Base-by-base conservation (phyloP, 2,888 invertebrate genomes). In the Stomorhina lunata region DNA sequence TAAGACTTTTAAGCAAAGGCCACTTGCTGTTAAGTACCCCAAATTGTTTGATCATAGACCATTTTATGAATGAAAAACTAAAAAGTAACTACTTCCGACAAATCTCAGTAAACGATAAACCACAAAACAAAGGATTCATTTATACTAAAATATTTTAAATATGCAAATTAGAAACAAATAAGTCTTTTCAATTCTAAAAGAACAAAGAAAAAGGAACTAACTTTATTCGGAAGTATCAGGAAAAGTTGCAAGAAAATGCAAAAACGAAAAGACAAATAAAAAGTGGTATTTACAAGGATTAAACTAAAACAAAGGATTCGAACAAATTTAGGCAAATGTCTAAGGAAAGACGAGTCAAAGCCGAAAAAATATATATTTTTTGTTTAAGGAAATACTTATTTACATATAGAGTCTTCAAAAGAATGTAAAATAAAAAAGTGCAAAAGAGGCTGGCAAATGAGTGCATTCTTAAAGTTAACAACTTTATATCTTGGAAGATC, bases 1-100 rank as follows among this genome's bases (percentile, higher is more conserved):
- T 50, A 76, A 65, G 57, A 7, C 29, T 20, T 32, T 32, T 20
- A 25, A 17, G n/a, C 59, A 72, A 75, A 76, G 76, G 69, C 59
- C 77, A 79, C 79, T 82, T 73, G 78, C 50, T 63, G 55, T 34
- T 71, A 66, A 71, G 59, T 65, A 65, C 32, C 15, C 27, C 25
- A 57, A 34, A 63, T 75, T 77, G 45, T 55, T 57, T 68, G 68
- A 5, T 9, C 2, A 15, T 6, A 4, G 9, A 57, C 4, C 17
- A n/a, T 50, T 22, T 25, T 27, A 9, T 22, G 7, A 69, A 61
- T 2, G 22, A 61, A 1, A 22, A 12, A 22, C 20, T 12, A 34
- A 57, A 75, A 69, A 57, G 55, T 12, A 61, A 68, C 72, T 57
- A 76, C 76, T 80, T 83, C 80, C 80, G 83, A 77, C 77, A 71